These are phyloP conservation scores for Odontamblyopus lacepedii DNA, from an alignment of 2,797 vertebrate genomes.

Conservation along the genomic window DNA sequence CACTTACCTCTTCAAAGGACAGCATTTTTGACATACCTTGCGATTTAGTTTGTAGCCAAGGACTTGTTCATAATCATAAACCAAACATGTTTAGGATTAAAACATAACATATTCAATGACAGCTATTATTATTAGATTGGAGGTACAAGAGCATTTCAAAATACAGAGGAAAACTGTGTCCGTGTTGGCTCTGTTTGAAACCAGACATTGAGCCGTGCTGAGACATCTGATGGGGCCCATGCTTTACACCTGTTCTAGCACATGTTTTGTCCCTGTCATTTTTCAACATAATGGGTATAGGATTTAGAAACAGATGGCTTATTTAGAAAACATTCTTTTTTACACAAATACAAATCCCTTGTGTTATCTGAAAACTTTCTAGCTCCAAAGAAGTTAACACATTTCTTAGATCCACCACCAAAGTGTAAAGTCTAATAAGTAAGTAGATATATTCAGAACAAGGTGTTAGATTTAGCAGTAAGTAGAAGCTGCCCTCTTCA, in stretches of 20 bases:
- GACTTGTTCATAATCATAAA: not conserved
- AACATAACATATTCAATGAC: not conserved
- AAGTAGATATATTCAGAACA: not conserved
- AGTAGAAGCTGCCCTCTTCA: not conserved
- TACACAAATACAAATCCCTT: not conserved
- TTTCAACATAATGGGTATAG: not conserved
- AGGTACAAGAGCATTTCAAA: not conserved
- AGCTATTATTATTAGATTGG: not conserved
- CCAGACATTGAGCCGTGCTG: not conserved
- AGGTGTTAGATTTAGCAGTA: not conserved
- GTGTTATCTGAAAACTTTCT: not conserved
- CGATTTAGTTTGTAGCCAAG: not conserved
- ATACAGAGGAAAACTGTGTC: not conserved
- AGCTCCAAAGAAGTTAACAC: not conserved
- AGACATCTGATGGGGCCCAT: not conserved
- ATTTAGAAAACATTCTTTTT: not conserved
- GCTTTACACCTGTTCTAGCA: slow-evolving; percentile 1
- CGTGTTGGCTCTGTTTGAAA: slow-evolving; percentile 1
- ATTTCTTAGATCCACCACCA: not conserved
- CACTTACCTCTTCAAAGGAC: not conserved
- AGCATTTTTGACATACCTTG: not conserved
- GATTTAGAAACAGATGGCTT: slow-evolving; percentile 5
- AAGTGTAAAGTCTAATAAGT: not conserved
- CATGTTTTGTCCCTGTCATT: slow-evolving; percentile 7
- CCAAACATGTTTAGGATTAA: not conserved